Evolutionary conservation across 2,888 invertebrate species (phyloP).

Genomic region (Chesias legatella): DNA sequence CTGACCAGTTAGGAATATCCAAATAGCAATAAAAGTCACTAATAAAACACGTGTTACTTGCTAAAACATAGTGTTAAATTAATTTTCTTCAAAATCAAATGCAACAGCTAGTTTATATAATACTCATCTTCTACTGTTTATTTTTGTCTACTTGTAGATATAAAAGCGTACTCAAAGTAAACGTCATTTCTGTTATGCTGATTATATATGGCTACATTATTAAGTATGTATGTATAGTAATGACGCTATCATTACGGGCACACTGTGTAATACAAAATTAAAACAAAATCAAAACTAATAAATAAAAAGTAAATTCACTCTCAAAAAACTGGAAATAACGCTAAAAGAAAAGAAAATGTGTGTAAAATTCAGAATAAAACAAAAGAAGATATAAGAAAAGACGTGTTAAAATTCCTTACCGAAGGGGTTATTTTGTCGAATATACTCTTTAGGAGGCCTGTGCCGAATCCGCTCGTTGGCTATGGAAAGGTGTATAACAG

Average conservation of each 20-base stretch:
- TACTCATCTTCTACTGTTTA: constrained; percentile 59
- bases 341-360: constrained; percentile 58
- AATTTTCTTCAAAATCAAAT: constrained; percentile 40
- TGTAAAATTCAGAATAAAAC: constrained; percentile 59
- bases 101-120: constrained; percentile 54
- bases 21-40: constrained; percentile 24
- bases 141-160: constrained; percentile 61
- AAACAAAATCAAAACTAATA: constrained; percentile 58
- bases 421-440: constrained; percentile 82
- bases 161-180: constrained; percentile 74
- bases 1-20: constrained; percentile 20
- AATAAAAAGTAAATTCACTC: constrained; percentile 58
- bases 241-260: constrained; percentile 69
- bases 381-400: constrained; percentile 63
- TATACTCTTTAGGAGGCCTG: constrained; percentile 82
- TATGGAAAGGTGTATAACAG: constrained; percentile 80
- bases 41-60: constrained; percentile 27
- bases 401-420: constrained; percentile 81
- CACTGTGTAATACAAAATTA: constrained; percentile 65
- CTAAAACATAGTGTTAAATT: constrained; percentile 35
- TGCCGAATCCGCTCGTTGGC: constrained; percentile 81
- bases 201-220: constrained; percentile 65
- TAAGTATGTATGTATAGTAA: constrained; percentile 45
- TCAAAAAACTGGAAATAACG: constrained; percentile 55
- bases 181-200: constrained; percentile 63